Percentiles rank a stretch among this genome's conserved stretches.
phyloP scores from a whole-genome alignment of 30 jellyfish, hydroid and myxozoan genomes.

The Aurelia aurita region DNA sequence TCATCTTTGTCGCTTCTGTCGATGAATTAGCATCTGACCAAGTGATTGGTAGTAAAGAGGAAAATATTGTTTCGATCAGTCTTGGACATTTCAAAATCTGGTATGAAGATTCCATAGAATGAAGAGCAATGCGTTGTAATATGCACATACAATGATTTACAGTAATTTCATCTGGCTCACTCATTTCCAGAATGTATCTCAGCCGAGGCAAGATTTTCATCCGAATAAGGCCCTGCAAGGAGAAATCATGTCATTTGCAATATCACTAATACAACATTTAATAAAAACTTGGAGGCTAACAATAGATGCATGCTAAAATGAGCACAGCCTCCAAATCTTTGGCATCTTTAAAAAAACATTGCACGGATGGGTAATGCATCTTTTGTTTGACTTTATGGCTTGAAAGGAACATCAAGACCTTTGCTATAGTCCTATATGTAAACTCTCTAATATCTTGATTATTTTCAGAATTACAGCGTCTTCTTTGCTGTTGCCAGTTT shows the following conservation, averaged over 20 bases:
- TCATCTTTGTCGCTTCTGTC: neutral
- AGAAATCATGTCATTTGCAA: neutral
- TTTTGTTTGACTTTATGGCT: too few relatives aligned
- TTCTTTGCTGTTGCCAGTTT: too few relatives aligned
- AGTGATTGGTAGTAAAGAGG: constrained; percentile 47
- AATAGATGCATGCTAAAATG: too few relatives aligned
- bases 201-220: constrained; percentile 84
- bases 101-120: constrained; percentile 77
- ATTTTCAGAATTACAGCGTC: too few relatives aligned
- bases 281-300: too few relatives aligned
- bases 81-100: constrained; percentile 85
- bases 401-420: too few relatives aligned
- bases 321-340: too few relatives aligned
- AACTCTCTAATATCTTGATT: too few relatives aligned
- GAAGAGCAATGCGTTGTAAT: constrained; percentile 74
- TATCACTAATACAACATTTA: neutral
- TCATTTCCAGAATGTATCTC: constrained; percentile 75
- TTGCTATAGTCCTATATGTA: too few relatives aligned
- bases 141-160: constrained; percentile 65
- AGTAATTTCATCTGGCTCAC: constrained; percentile 62
- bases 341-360: too few relatives aligned
- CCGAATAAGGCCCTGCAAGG: constrained; percentile 81
- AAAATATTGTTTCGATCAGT: constrained; percentile 45
- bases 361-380: too few relatives aligned
- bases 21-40: constrained; percentile 12